These are phyloP conservation scores for Sphaeridia pumilis DNA, from an alignment of 2,888 invertebrate genomes.

Conservation along the genomic window DNA sequence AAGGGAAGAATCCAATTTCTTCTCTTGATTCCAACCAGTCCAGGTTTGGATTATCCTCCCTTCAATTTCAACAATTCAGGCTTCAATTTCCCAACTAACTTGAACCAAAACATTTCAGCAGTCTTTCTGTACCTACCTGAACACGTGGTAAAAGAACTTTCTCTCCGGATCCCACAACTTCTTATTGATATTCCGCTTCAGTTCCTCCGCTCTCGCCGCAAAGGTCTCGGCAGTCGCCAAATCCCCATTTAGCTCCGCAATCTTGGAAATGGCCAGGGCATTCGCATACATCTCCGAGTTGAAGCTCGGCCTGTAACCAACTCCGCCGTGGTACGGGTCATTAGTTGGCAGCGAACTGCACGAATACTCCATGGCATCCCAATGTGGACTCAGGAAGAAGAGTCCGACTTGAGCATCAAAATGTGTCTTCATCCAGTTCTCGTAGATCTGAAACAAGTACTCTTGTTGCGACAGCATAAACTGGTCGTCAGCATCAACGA, in stretches of 20 bases:
- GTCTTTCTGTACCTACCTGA: slow-evolving; percentile 19
- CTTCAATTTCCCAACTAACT: no score
- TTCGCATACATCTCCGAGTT: slow-evolving; percentile 34
- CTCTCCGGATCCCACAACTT: slow-evolving; percentile 30
- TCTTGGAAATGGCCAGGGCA: slow-evolving; percentile 29
- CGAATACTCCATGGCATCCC: slow-evolving; percentile 33
- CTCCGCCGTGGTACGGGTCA: slow-evolving; percentile 29
- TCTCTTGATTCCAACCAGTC: slow-evolving; percentile 29
- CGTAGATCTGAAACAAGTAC: slow-evolving; percentile 28
- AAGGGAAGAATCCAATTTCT: slow-evolving; percentile 34
- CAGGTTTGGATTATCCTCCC: slow-evolving; percentile 28
- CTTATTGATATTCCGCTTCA: slow-evolving; percentile 19
- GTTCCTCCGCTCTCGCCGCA: slow-evolving; percentile 16
- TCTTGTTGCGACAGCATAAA: slow-evolving; percentile 28
- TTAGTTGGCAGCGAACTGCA: slow-evolving; percentile 27
- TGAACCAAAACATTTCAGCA: no score
- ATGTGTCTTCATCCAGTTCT: slow-evolving; percentile 21
- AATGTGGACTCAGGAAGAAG: slow-evolving; percentile 29
- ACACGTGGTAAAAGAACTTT: slow-evolving; percentile 31
- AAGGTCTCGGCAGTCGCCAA: slow-evolving; percentile 18
- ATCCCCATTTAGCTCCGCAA: slow-evolving; percentile 25
- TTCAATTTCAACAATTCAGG: no score
- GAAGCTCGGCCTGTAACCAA: slow-evolving; percentile 31
- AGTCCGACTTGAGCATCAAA: slow-evolving; percentile 21
- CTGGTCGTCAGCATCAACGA: slow-evolving; percentile 26